These are phyloP conservation scores for Fragum sueziense DNA, from an alignment of 2,888 invertebrate species.

Conservation along the genomic window DNA sequence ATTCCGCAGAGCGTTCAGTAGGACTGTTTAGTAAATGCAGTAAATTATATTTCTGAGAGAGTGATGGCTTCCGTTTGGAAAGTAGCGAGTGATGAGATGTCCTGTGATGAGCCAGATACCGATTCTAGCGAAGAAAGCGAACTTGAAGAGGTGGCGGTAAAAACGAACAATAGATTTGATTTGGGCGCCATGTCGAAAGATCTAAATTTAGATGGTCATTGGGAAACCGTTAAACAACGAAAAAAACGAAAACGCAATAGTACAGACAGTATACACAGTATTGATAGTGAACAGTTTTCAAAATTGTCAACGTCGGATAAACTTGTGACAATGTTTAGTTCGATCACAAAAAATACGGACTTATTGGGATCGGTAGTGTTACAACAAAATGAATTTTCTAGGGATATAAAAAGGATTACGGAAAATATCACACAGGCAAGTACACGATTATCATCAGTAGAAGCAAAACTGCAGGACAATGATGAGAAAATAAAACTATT, in stretches of 20 bases:
- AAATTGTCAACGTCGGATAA: neutral
- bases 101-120: neutral
- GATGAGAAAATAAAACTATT: neutral
- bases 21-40: too few species aligned
- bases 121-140: neutral
- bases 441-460: neutral
- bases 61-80: neutral
- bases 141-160: neutral
- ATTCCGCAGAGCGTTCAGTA: too few species aligned
- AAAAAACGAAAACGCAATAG: neutral
- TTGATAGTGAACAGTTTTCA: neutral
- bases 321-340: neutral
- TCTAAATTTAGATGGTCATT: too few species aligned
- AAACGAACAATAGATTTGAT: conserved; percentile 3
- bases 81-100: neutral
- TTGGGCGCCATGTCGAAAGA: neutral
- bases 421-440: neutral
- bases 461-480: neutral
- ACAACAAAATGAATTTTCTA: neutral
- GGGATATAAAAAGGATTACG: conserved; percentile 1
- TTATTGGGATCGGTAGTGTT: neutral
- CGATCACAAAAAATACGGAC: neutral
- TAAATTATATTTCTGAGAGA: too few species aligned
- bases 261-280: neutral
- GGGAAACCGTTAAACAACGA: neutral